Percentiles rank a stretch among this genome's conserved stretches.
These are phyloP conservation scores for Morpho achilles DNA, from an alignment of 2,888 invertebrate species.

Conservation along the genomic window DNA sequence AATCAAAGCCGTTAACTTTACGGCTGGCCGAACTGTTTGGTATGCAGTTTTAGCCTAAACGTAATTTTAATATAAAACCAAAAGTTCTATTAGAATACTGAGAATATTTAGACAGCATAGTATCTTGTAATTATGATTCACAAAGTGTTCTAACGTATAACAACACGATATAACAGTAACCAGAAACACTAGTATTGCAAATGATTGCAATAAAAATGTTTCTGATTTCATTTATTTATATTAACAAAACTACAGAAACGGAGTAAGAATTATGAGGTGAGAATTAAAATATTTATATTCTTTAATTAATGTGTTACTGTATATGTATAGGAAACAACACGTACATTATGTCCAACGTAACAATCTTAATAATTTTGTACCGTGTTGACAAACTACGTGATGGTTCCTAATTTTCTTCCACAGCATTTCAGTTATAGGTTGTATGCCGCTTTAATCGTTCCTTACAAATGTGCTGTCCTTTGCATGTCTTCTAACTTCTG, in stretches of 20 bases:
- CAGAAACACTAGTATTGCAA: conserved; percentile 11
- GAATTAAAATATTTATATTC: no score
- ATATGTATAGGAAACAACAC: conserved; percentile 16
- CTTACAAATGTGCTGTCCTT: conserved; percentile 45
- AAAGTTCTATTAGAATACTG: no score
- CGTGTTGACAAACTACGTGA: conserved; percentile 20
- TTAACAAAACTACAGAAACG: no score
- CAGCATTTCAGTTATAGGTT: conserved; percentile 43
- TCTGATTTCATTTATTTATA: conserved; percentile 11
- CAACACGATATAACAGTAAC: conserved; percentile 18
- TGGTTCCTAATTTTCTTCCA: conserved; percentile 46
- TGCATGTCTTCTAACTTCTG: conserved; percentile 70
- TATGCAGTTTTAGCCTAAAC: no score
- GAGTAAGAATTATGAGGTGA: conserved; percentile 1
- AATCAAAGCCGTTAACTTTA: no score
- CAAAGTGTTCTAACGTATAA: conserved; percentile 5
- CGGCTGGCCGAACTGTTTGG: no score
- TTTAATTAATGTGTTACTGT: conserved; percentile 2
- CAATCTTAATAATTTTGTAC: no score
- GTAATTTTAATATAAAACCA: no score
- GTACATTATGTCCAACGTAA: background rate
- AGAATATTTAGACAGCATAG: background rate
- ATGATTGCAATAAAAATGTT: conserved; percentile 2
- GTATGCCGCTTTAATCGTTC: conserved; percentile 64
- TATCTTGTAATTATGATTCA: no score